phyloP scores from a whole-genome alignment of 2,113 vertebrate genomes.

The Phylloscopus trochilus region DNA sequence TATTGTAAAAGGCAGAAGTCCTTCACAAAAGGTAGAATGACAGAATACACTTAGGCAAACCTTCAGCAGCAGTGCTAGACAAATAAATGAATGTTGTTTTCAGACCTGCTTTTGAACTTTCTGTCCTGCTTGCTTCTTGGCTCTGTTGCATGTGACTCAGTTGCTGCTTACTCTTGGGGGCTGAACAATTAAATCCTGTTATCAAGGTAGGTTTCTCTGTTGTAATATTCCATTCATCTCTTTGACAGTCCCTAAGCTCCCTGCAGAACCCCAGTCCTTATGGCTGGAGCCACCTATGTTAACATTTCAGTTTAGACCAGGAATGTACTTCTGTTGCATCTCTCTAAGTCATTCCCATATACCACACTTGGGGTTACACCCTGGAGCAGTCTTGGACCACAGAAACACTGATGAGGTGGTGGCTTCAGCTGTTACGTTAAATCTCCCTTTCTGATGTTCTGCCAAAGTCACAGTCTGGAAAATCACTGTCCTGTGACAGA shows the following conservation, averaged over 20 bases:
- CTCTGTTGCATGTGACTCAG: background rate
- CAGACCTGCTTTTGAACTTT: background rate
- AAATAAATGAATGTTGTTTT: background rate
- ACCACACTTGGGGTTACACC: background rate
- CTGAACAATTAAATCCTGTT: background rate
- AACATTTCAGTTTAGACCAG: background rate
- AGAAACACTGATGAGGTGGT: background rate
- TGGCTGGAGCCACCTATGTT: background rate
- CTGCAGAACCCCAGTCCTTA: background rate
- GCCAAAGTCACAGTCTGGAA: background rate
- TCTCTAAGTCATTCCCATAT: background rate
- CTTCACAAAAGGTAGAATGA: background rate
- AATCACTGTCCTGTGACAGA: background rate
- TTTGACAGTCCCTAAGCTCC: background rate
- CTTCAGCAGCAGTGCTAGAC: background rate
- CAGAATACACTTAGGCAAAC: background rate
- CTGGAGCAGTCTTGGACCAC: background rate
- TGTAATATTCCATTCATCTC: background rate
- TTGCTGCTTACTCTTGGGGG: background rate
- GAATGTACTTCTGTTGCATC: background rate
- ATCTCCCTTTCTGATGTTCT: background rate
- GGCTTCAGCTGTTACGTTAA: background rate
- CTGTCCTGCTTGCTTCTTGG: background rate
- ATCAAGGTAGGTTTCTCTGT: background rate
- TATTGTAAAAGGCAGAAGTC: background rate